Base-by-base conservation (phyloP, 2,888 invertebrate genomes). In the Scelioninae gen. 1 region DNA sequence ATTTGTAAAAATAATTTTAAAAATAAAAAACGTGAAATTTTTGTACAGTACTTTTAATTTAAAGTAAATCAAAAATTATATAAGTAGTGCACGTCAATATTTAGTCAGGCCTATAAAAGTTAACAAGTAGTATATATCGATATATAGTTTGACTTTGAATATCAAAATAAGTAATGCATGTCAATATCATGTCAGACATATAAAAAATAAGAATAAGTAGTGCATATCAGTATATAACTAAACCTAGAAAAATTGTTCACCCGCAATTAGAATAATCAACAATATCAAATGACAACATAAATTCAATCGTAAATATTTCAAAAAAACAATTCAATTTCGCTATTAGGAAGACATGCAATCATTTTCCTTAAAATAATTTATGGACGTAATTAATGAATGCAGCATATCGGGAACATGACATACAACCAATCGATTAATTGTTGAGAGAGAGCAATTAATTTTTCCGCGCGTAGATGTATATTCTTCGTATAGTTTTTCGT, bases 371-470 rank as follows among this genome's bases (percentile, higher is more conserved):
- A 31, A 51, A 60, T 60, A 68, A 76, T 76, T 76, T 60, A 76
- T 76, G 68, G 45, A 9, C 15, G 76, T 76, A 68, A 76, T 68
- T 68, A 76, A 76, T 62, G 60, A 76, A 66, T 60, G 60, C 66
- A 43, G 43, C 13, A 45, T 23, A 60, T 43, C 68, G 56, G 10
- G 47, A 15, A 62, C 45, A 56, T 56, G 58, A 76, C 66, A 53
- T 16, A 51, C 68, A 60, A 53, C 60, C 34, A 53, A 76, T 76
- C 76, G 68, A 76, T 68, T 76, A 76, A 53, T 76, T 43, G 66
- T 43, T 60, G 43, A 60, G 65, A 60, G 53, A 32, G 56, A 66
- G 60, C 68, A 68, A 68, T 76, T 68, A 76, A 75, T 60, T 68
- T 68, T 66, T 68, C 55, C 47, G 47, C 29, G 23, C 47, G 43